phyloP scores from a whole-genome alignment of 2,797 vertebrate species.

The Limosa lapponica region DNA sequence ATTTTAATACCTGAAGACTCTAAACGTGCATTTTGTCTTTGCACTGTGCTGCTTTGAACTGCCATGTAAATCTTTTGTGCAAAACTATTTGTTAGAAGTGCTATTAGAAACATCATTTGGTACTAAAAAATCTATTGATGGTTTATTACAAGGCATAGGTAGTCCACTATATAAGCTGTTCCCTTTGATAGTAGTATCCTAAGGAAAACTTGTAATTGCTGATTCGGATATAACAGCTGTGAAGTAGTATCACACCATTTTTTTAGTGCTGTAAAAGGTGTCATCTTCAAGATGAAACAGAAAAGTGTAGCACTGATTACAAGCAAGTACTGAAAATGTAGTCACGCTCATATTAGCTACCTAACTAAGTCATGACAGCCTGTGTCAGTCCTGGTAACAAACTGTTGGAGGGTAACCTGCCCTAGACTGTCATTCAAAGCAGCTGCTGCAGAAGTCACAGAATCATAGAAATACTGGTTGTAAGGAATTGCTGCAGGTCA shows the following conservation, averaged over 20 bases:
- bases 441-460: background rate
- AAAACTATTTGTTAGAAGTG: background rate
- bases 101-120: background rate
- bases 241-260: background rate
- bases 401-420: background rate
- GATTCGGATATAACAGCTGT: background rate
- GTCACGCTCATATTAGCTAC: rapidly evolving
- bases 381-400: background rate
- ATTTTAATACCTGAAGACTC: background rate
- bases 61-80: background rate
- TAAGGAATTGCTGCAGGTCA: background rate
- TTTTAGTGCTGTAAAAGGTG: background rate
- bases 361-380: background rate
- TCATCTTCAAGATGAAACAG: background rate
- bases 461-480: background rate
- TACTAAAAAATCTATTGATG: background rate
- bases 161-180: background rate
- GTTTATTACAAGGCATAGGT: background rate
- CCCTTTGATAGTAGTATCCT: background rate
- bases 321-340: background rate
- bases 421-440: background rate
- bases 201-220: background rate
- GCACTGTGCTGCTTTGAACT: background rate
- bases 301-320: background rate
- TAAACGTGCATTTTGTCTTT: background rate